Evolutionary conservation across 2,797 vertebrate genomes (phyloP).

Genomic region (Perodicticus potto): DNA sequence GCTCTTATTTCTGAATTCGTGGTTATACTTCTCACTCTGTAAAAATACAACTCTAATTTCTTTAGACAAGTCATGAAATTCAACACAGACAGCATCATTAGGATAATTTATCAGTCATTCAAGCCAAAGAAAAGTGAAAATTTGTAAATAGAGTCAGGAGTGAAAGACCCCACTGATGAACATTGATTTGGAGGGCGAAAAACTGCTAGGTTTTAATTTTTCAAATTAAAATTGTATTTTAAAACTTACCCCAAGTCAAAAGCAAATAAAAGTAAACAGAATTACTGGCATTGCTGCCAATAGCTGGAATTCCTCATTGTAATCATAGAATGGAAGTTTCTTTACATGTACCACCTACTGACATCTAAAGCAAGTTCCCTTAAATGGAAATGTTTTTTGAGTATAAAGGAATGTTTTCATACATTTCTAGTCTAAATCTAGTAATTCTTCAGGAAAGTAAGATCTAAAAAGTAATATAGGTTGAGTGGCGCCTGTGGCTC

Average conservation of each 20-base stretch:
- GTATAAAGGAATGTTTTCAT: not conserved
- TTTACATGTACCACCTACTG: not conserved
- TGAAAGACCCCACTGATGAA: not conserved
- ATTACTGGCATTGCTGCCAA: not conserved
- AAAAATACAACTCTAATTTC: constrained; percentile 59
- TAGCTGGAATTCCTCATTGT: not conserved
- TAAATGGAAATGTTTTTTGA: not conserved
- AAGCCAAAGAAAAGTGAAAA: constrained; percentile 40
- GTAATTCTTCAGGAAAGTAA: not conserved
- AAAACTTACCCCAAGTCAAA: constrained; percentile 30
- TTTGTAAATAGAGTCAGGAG: not conserved
- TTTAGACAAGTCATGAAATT: constrained; percentile 60
- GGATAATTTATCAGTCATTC: constrained; percentile 45
- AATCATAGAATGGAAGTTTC: not conserved
- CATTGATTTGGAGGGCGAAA: constrained; percentile 10
- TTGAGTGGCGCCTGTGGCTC: too few species aligned
- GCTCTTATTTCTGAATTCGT: not conserved
- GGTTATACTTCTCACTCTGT: constrained; percentile 4
- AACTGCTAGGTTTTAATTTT: constrained; percentile 62
- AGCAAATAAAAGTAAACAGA: constrained; percentile 39
- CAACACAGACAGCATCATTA: constrained; percentile 47
- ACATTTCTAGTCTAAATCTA: constrained; percentile 7
- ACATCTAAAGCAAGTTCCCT: not conserved
- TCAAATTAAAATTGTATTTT: constrained; percentile 33
- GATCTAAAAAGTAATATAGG: not conserved